Evolutionary conservation across 2,888 invertebrate species (phyloP).

Genomic region (Mimumesa dahlbomi): DNA sequence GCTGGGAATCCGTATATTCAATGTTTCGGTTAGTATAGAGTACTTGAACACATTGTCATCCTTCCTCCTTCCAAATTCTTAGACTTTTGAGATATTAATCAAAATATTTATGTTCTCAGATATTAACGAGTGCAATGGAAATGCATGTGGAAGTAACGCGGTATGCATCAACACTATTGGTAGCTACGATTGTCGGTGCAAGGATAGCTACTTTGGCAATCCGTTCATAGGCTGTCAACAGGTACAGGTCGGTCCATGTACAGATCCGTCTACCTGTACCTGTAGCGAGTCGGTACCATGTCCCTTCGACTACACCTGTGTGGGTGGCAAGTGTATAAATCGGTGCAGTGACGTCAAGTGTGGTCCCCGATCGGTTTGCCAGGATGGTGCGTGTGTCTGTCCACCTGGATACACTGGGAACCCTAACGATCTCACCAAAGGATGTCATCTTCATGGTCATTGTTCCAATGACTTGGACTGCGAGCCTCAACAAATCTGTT

Average conservation of each 20-base stretch:
- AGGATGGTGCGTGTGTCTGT: conserved; percentile 90
- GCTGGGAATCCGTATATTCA: conserved; percentile 93
- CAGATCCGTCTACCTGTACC: conserved; percentile 86
- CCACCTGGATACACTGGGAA: conserved; percentile 89
- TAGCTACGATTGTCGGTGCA: conserved; percentile 93
- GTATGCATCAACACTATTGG: conserved; percentile 95
- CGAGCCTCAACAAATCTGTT: conserved; percentile 91
- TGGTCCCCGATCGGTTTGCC: conserved; percentile 91
- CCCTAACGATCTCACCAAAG: conserved; percentile 86
- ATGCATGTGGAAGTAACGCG: conserved; percentile 91
- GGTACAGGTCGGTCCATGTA: conserved; percentile 86
- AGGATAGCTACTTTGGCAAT: conserved; percentile 91
- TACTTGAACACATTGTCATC: neutral
- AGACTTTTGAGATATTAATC: neutral
- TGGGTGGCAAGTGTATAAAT: conserved; percentile 88
- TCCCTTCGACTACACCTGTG: conserved; percentile 89
- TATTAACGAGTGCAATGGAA: conserved; percentile 90
- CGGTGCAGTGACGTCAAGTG: conserved; percentile 89
- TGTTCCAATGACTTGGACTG: conserved; percentile 92
- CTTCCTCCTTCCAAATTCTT: neutral
- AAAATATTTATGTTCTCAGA: conserved; percentile 76
- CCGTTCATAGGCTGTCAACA: conserved; percentile 91
- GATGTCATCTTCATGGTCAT: conserved; percentile 88
- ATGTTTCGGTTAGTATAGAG: conserved; percentile 84
- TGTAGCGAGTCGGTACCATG: conserved; percentile 88